Evolutionary conservation across 2,888 invertebrate genomes (phyloP), one percentile per base, ranked within the genome.

Genomic region (Ochropacha duplaris): DNA sequence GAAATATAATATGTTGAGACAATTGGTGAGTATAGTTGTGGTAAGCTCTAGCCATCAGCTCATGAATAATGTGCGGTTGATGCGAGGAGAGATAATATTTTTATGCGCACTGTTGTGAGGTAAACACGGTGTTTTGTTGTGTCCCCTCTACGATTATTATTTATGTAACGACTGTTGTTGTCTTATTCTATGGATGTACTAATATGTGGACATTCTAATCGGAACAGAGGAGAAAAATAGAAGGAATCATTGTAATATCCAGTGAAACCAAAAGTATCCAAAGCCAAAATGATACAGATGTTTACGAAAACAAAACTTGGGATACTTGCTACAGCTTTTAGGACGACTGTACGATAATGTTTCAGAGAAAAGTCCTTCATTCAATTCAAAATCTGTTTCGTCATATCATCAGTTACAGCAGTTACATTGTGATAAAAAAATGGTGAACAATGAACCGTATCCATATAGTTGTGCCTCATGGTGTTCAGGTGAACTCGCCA

Each of bases 131-230:
- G 81, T 81, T 80, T 81, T 83, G 83, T 84, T 83, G 81, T 83
- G 73, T 63, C 74, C 78, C 79, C 74, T 76, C 69, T 62, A 68
- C 73, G 66, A 77, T 82, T 86, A 87, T 90, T 91, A 89, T 92
- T 92, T 90, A 92, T 92, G 91, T 90, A 85, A 92, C 90, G 90
- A 82, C 86, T 86, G 84, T 92, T 92, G 86, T 89, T 88, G 72
- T 80, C 71, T 82, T 74, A 70, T 61, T 22, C 26, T 44, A 64
- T 50, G 12, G 71, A 73, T 49, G 49, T 22, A 65, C 36, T 60
- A 77, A 66, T 5, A 3, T 3, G 44, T 69, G 64, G 79, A 81
- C 71, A 16, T 52, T 52, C 36, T n/a, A 36, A n/a, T 36, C n/a
- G 36, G n/a, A 1, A n/a, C n/a, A 5, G 5, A 36, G 1, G 14